phyloP scores from a whole-genome alignment of 1,140 invertebrate genomes.

The Aphis craccivora region DNA sequence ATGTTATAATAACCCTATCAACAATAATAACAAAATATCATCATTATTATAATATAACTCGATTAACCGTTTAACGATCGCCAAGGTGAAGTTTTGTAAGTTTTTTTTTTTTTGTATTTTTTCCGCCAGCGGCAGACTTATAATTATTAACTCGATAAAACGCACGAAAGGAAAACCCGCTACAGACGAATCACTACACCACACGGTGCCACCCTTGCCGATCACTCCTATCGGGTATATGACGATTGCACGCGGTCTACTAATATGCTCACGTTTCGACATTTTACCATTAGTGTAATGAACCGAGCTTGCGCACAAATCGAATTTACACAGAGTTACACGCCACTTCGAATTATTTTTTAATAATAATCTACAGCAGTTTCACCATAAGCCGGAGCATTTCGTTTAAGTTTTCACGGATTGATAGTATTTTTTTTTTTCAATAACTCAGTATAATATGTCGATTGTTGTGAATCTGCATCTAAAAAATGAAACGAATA shows the following conservation, averaged over 20 bases:
- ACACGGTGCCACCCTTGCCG: background rate
- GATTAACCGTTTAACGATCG: background rate
- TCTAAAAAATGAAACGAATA: background rate
- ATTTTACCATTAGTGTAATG: slow-evolving; percentile 17
- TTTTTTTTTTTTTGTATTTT: background rate
- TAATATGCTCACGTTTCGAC: background rate
- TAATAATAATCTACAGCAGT: background rate
- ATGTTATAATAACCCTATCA: background rate
- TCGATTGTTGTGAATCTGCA: background rate
- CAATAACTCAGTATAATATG: too few relatives aligned
- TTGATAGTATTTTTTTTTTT: background rate
- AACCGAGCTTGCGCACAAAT: background rate
- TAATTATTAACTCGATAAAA: background rate
- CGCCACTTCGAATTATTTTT: background rate
- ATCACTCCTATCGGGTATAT: background rate
- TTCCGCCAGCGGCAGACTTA: background rate
- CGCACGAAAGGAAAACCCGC: background rate
- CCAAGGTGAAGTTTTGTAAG: background rate
- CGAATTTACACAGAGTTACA: background rate
- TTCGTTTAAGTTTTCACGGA: background rate
- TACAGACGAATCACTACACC: background rate
- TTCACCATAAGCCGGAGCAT: background rate
- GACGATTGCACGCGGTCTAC: background rate
- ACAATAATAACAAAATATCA: background rate
- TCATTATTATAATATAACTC: background rate